phyloP scores from a whole-genome alignment of 2,888 invertebrate genomes.

The Chydorus sphaericus region DNA sequence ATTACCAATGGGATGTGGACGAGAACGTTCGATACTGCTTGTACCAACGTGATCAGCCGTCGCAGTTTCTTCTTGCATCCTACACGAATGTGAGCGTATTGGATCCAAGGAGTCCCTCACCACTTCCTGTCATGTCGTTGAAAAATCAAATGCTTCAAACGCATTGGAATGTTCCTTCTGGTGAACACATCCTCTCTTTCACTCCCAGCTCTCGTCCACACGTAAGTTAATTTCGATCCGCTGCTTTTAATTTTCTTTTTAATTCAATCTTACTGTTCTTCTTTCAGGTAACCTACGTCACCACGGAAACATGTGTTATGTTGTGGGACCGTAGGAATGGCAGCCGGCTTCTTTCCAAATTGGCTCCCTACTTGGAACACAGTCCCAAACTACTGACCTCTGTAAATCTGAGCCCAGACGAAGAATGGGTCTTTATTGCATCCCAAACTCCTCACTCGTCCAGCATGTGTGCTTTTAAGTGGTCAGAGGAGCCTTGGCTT shows the following conservation, averaged over 20 bases:
- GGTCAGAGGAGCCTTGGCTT: neutral
- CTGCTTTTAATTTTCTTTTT: neutral
- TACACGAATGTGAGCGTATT: too few species aligned
- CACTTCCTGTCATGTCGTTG: neutral
- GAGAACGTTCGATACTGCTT: neutral
- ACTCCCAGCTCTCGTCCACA: neutral
- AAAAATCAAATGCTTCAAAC: neutral
- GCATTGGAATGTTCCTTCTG: neutral
- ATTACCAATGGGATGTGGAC: neutral
- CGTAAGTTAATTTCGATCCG: neutral
- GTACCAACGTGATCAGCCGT: neutral
- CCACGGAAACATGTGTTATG: neutral
- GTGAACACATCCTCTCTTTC: neutral
- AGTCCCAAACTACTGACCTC: neutral
- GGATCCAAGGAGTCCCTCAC: neutral
- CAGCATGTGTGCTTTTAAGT: neutral
- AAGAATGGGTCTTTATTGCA: neutral
- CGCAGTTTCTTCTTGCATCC: neutral
- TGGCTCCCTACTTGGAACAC: neutral
- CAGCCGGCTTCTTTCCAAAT: neutral
- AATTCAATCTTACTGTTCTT: neutral
- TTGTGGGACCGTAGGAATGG: neutral
- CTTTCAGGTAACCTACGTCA: neutral
- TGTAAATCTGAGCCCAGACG: neutral
- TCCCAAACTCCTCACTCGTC: neutral